phyloP scores from a whole-genome alignment of 2,888 invertebrate genomes.

The Germaria angustata region DNA sequence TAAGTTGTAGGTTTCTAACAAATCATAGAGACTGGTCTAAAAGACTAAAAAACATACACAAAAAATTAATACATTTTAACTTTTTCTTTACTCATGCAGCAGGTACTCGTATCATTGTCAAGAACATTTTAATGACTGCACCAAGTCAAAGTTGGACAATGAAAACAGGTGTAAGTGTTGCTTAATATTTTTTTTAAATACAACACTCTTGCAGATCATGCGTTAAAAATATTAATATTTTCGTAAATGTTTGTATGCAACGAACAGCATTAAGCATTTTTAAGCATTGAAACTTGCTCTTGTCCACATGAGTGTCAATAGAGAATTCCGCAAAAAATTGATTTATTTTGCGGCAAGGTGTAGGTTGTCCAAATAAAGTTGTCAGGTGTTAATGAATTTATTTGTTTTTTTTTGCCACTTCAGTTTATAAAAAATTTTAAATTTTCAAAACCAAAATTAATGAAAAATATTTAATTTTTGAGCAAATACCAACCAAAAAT shows the following conservation, averaged over 20 bases:
- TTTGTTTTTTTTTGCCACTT: neutral
- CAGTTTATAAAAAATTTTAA: constrained; percentile 3
- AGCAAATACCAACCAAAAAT: constrained; percentile 4
- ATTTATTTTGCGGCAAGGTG: constrained; percentile 63
- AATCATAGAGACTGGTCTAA: neutral
- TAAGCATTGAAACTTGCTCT: constrained; percentile 44
- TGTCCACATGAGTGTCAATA: constrained; percentile 54
- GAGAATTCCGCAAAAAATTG: constrained; percentile 60
- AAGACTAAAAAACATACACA: neutral
- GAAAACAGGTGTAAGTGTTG: neutral
- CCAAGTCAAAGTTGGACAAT: neutral
- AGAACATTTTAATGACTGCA: constrained; percentile 55
- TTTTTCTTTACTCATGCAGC: neutral
- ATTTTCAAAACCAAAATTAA: neutral
- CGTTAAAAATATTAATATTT: constrained; percentile 58
- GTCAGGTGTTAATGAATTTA: constrained; percentile 67
- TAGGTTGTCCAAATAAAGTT: constrained; percentile 67
- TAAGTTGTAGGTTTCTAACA: constrained; percentile 18
- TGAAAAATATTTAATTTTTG: neutral
- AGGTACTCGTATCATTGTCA: constrained; percentile 59
- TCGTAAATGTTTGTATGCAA: neutral
- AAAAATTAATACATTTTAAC: neutral
- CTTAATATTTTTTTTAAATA: neutral
- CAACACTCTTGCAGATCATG: constrained; percentile 16
- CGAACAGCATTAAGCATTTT: neutral